Percentiles rank a stretch among this genome's conserved stretches.
phyloP scores from a whole-genome alignment of 1,140 invertebrate genomes.

The Drosophila baimaii region DNA sequence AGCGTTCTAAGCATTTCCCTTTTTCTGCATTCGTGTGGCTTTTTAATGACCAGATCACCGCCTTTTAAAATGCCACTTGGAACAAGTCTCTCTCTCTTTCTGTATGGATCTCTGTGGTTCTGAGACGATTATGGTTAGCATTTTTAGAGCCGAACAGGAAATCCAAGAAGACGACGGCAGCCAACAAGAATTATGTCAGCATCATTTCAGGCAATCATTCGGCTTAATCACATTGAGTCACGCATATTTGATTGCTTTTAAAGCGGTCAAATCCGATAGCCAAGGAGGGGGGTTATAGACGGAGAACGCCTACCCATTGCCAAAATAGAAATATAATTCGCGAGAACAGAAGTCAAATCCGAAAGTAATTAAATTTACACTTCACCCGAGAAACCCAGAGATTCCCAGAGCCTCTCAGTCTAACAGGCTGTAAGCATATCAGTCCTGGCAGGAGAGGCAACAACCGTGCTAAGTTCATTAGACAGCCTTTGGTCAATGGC shows the following conservation, averaged over 20 bases:
- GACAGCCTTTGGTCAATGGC: constrained; percentile 76
- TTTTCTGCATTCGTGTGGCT: constrained; percentile 24
- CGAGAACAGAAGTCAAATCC: constrained; percentile 7
- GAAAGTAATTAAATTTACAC: constrained; percentile 56
- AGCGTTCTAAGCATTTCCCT: constrained; percentile 18
- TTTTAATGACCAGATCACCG: constrained; percentile 46
- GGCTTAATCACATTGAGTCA: constrained; percentile 70
- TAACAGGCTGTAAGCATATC: constrained; percentile 49
- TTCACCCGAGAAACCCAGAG: constrained; percentile 8
- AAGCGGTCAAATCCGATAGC: constrained; percentile 43
- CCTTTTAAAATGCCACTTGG: constrained; percentile 47
- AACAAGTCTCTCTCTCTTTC: constrained; percentile 17
- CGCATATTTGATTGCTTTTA: constrained; percentile 77
- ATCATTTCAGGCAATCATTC: constrained; percentile 64
- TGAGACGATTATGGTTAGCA: constrained; percentile 31
- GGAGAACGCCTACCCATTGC: constrained; percentile 21
- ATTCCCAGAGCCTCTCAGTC: neutral
- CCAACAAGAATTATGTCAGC: constrained; percentile 69
- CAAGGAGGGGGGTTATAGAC: no score
- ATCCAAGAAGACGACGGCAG: constrained; percentile 31
- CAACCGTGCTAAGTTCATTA: constrained; percentile 60
- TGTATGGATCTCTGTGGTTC: constrained; percentile 8
- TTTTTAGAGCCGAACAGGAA: constrained; percentile 43
- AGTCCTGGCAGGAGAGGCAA: constrained; percentile 50
- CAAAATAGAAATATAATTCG: constrained; percentile 23